Evolutionary conservation across 2,113 vertebrate species (phyloP), one percentile per base, ranked within the genome.

Genomic region (Alligator sinensis): DNA sequence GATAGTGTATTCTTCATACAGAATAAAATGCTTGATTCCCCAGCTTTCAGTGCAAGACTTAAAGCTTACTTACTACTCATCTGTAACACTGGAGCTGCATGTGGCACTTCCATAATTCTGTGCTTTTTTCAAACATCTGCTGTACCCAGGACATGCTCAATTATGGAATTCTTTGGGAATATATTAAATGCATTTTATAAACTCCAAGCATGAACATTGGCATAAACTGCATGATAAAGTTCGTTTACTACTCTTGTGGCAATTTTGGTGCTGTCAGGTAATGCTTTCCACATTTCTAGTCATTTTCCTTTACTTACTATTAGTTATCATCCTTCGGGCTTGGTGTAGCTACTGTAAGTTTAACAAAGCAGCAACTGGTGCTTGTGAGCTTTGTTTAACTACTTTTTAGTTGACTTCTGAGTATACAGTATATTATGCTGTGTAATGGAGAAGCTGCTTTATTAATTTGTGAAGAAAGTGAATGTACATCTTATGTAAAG

Each of bases 221-320:
- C 91, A 88, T 57, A 88, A 80, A 84, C 0, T 95, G 92, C 94
- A 95, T 95, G 92, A 84, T 54, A 89, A 63, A 77, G 64, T 63
- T 6, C 27, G 12, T 84, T 92, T 94, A 75, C 80, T 95, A 68
- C 47, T 79, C 87, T 1, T 62, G 90, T 94, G 77, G 83, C 68
- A 77, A 79, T 2, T 24, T 81, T 89, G 92, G 80, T 94, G 88
- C 83, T 95, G 91, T 89, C 86, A 88, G 87, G 66, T 91, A 68
- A 22, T 86, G 28, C 61, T 88, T 80, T 27, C 81, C 62, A 17
- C 17, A 30, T 7, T 84, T 63, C 84, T 84, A n/a, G 18, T 87
- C 90, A 70, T 94, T 89, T 93, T 94, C 93, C 88, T 95, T 90
- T 82, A 64, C 78, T 64, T 70, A 66, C 74, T 81, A 55, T 79